phyloP scores from a whole-genome alignment of 2,113 vertebrate genomes.

The sheep (Ovis aries) region DNA sequence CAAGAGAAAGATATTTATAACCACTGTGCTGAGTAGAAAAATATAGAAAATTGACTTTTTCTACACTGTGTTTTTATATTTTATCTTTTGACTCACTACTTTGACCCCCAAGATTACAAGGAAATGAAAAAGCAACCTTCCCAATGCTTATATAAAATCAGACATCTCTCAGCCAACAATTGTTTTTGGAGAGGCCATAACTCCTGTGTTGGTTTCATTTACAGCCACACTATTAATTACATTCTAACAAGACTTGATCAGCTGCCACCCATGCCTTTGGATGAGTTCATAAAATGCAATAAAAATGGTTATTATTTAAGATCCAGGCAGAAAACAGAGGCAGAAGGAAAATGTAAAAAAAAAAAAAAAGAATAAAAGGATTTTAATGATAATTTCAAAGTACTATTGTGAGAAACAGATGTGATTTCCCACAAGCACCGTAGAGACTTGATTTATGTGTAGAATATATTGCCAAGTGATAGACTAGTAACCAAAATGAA shows the following conservation, averaged over 20 bases:
- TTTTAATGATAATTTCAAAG: slow-evolving; percentile 20
- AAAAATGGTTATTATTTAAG: neutral
- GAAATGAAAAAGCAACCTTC: neutral
- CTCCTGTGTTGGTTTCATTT: neutral
- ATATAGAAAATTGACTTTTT: neutral
- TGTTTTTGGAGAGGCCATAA: neutral
- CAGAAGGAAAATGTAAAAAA: neutral
- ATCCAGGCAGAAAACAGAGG: neutral
- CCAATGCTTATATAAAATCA: neutral
- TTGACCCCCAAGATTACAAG: neutral
- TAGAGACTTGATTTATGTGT: neutral
- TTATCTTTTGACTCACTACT: neutral
- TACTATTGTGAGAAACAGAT: neutral
- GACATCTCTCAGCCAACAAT: neutral
- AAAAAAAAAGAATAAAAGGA: neutral
- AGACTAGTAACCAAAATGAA: neutral
- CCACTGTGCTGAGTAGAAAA: neutral
- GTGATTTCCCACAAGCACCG: neutral
- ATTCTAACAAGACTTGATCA: neutral
- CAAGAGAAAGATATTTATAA: neutral
- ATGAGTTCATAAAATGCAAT: neutral
- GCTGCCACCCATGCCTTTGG: neutral
- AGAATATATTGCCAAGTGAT: neutral
- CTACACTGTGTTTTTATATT: neutral
- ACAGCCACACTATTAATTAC: neutral